These are phyloP conservation scores for Anguilla anguilla DNA, from an alignment of 2,797 vertebrate species.

Conservation along the genomic window DNA sequence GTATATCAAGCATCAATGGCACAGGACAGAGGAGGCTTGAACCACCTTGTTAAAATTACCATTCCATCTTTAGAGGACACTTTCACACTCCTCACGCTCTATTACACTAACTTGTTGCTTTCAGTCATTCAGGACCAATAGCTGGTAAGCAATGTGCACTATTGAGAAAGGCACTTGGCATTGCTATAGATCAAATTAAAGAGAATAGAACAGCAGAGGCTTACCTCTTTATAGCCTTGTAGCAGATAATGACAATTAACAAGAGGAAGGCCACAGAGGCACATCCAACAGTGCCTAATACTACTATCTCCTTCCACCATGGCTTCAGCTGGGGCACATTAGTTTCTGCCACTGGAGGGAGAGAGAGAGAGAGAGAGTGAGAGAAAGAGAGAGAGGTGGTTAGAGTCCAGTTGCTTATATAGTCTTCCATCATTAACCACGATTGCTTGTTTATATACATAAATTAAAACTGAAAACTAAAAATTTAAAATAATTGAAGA, in stretches of 20 bases:
- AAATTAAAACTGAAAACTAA: background rate
- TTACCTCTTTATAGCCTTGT: slow-evolving; percentile 98
- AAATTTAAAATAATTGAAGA: background rate
- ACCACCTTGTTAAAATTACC: background rate
- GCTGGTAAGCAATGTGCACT: background rate
- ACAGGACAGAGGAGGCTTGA: background rate
- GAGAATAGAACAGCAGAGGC: slow-evolving; percentile 13
- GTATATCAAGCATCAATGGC: background rate
- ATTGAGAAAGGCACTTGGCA: background rate
- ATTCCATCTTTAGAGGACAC: background rate
- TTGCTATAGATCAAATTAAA: background rate
- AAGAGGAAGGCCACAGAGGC: slow-evolving; percentile 86
- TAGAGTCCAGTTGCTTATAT: background rate
- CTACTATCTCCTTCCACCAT: slow-evolving; percentile 90
- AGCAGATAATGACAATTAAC: slow-evolving; percentile 93
- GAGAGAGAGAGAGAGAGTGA: slow-evolving; percentile 34
- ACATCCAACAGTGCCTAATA: slow-evolving; percentile 84
- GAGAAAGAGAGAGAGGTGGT: slow-evolving; percentile 25
- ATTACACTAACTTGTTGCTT: background rate
- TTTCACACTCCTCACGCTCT: background rate
- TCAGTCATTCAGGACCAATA: background rate
- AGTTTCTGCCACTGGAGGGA: slow-evolving; percentile 73
- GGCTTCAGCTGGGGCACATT: slow-evolving; percentile 69
- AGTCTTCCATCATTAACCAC: background rate
- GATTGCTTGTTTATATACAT: background rate